Percentiles rank a stretch among this genome's conserved stretches.
These are phyloP conservation scores for Bathynomus jamesi DNA, from an alignment of 1,140 invertebrate genomes.

Conservation along the genomic window DNA sequence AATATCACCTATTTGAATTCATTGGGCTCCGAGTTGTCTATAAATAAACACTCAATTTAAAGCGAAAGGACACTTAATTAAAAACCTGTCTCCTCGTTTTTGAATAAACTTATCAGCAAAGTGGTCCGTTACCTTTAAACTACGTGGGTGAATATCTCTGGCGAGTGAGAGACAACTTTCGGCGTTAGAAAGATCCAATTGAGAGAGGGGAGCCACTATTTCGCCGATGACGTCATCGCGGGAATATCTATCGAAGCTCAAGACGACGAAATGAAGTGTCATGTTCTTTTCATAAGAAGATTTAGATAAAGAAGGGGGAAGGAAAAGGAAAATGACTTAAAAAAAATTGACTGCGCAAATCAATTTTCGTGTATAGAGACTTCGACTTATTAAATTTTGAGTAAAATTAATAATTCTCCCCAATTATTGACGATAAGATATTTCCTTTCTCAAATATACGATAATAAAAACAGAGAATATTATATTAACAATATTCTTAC, in stretches of 20 bases:
- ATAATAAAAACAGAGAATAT: no score
- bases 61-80: no score
- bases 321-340: neutral
- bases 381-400: neutral
- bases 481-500: no score
- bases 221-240: constrained; percentile 95
- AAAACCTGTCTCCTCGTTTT: no score
- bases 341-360: neutral
- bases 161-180: constrained; percentile 48
- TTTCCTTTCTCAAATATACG: no score
- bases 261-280: constrained; percentile 86
- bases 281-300: constrained; percentile 52
- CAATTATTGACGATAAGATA: no score
- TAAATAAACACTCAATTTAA: no score
- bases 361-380: neutral
- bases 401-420: no score
- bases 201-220: constrained; percentile 67
- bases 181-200: constrained; percentile 39
- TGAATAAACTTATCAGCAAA: no score
- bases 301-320: no score
- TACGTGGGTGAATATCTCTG: constrained; percentile 75
- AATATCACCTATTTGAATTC: no score
- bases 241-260: constrained; percentile 95
- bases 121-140: constrained; percentile 77
- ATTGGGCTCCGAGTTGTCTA: no score